Conservation (phyloP, 2,797 vertebrate species). For the Cyprinodon diabolis region DNA sequence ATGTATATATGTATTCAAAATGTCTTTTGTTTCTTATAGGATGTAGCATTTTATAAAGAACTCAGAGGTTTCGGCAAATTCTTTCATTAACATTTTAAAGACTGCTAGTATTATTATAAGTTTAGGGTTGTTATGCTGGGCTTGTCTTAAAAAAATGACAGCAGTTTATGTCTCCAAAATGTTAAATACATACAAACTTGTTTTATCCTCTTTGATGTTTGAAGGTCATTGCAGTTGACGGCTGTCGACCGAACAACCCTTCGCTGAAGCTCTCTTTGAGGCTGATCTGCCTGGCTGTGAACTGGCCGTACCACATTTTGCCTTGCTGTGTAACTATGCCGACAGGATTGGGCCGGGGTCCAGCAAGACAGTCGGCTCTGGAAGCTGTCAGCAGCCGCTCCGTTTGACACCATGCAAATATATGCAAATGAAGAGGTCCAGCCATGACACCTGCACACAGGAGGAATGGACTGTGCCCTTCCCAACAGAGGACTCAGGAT, state of each 20-base stretch:
- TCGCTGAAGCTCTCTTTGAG: conserved; percentile 74
- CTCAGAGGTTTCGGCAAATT: neutral
- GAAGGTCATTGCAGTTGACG: conserved; percentile 70
- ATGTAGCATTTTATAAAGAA: neutral
- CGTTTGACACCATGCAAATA: conserved; percentile 98
- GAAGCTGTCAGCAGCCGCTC: conserved; percentile 88
- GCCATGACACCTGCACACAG: conserved; percentile 82
- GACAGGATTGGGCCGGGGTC: conserved; percentile 91
- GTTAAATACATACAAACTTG: neutral
- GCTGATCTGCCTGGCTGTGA: conserved; percentile 79
- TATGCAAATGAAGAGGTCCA: conserved; percentile 92
- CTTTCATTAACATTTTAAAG: neutral
- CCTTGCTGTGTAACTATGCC: conserved; percentile 66
- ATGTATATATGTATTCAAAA: neutral
- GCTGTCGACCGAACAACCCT: conserved; percentile 75
- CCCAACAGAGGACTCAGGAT: conserved; percentile 71
- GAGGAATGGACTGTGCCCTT: conserved; percentile 83
- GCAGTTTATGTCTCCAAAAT: neutral
- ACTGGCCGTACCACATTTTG: conserved; percentile 47
- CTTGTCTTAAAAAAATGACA: too few relatives aligned
- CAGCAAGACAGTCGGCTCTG: conserved; percentile 88
- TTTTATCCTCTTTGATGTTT: conserved; percentile 49
- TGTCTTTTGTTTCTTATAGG: neutral
- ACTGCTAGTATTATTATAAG: neutral
- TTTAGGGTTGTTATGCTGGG: neutral